A percentile compares a stretch with the other conserved stretches of the same genome.
Conservation (phyloP, 2,113 vertebrate genomes). For the Sander vitreus region DNA sequence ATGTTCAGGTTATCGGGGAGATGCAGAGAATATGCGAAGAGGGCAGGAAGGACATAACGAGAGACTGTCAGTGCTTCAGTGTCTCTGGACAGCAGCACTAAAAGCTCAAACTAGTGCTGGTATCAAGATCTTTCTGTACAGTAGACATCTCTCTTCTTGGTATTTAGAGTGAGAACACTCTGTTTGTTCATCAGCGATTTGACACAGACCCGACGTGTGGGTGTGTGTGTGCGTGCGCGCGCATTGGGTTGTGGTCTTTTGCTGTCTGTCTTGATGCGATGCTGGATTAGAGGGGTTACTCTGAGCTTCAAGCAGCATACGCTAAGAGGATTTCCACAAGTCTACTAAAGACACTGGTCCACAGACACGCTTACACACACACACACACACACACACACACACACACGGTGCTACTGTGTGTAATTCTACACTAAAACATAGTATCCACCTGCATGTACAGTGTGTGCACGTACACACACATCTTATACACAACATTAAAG, state of each 20-base stretch:
- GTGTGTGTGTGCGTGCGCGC: constrained; percentile 19
- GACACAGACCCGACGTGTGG: constrained; percentile 7
- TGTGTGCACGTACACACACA: neutral
- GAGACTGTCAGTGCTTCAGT: neutral
- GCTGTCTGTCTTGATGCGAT: constrained; percentile 76
- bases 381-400: constrained; percentile 43
- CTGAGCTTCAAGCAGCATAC: constrained; percentile 82
- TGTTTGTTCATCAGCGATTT: constrained; percentile 19
- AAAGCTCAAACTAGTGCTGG: neutral
- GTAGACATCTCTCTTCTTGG: neutral
- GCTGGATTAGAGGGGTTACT: constrained; percentile 82
- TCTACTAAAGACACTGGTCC: constrained; percentile 80
- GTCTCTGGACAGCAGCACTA: neutral
- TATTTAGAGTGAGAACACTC: constrained; percentile 5
- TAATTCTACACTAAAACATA: constrained; percentile 15
- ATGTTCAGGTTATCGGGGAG: constrained; percentile 60
- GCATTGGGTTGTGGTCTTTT: constrained; percentile 73
- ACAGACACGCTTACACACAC: constrained; percentile 37
- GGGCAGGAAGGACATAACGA: constrained; percentile 31
- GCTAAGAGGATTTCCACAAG: constrained; percentile 82
- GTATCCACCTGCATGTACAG: constrained; percentile 9
- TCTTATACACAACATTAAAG: constrained; percentile 1
- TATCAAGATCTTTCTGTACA: neutral
- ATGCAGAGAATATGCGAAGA: constrained; percentile 46
- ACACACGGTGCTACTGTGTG: neutral